These are phyloP conservation scores for Patagioenas fasciata DNA, from an alignment of 2,113 vertebrate genomes.

Conservation along the genomic window DNA sequence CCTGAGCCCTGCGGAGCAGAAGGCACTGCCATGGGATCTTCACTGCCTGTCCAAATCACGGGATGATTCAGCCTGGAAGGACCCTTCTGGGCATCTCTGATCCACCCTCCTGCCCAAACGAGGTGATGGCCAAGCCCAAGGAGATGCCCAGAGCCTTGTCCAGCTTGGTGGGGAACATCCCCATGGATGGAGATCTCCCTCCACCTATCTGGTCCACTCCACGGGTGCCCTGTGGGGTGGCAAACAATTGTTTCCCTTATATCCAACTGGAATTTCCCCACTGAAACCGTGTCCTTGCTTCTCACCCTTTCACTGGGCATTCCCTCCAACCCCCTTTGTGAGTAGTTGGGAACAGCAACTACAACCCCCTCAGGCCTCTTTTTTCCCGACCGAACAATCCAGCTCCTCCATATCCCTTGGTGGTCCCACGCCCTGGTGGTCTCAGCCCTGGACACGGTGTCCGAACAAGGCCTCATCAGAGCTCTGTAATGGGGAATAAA, in stretches of 20 bases:
- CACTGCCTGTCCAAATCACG: accelerated
- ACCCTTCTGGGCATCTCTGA: background rate
- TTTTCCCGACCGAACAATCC: background rate
- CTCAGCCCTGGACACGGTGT: background rate
- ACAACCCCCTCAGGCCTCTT: background rate
- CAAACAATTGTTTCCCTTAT: background rate
- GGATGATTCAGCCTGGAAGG: background rate
- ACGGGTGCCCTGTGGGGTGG: background rate
- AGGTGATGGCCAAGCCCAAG: background rate
- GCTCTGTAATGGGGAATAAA: background rate
- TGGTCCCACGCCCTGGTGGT: background rate
- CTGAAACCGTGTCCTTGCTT: background rate
- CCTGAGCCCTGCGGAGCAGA: background rate
- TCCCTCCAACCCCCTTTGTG: background rate
- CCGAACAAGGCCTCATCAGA: background rate
- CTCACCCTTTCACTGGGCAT: background rate
- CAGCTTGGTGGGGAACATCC: background rate
- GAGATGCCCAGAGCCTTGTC: background rate
- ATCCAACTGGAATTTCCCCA: background rate
- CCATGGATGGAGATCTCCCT: background rate
- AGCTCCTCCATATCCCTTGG: background rate
- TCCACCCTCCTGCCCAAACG: background rate
- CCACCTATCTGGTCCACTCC: background rate
- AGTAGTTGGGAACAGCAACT: background rate
- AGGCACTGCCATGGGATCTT: background rate